Evolutionary conservation across 1,140 invertebrate species (phyloP).

Genomic region (Bombus superbus): DNA sequence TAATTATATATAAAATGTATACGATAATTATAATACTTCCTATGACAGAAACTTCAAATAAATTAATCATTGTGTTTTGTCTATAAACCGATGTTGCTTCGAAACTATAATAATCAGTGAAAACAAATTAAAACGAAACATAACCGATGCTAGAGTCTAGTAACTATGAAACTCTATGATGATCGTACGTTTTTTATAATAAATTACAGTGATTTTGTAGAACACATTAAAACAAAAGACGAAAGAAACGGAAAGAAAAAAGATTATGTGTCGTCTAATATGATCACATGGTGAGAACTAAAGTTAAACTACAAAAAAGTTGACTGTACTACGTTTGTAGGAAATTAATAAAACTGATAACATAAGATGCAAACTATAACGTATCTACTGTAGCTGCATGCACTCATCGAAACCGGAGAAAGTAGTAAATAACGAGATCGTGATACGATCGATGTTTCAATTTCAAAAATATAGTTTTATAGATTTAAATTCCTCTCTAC

Average conservation of each 20-base stretch:
- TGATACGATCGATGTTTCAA: neutral
- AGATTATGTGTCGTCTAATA: neutral
- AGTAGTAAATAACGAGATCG: conserved; percentile 10
- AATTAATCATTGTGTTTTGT: conserved; percentile 26
- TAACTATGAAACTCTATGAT: conserved; percentile 4
- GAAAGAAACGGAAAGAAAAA: neutral
- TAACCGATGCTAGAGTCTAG: neutral
- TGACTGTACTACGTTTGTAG: conserved; percentile 3
- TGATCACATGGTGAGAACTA: neutral
- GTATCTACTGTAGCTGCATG: conserved; percentile 52
- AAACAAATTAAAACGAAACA: neutral
- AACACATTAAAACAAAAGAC: neutral
- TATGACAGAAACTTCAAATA: neutral
- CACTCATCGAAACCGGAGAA: conserved; percentile 50
- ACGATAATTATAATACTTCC: neutral
- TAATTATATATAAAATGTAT: neutral
- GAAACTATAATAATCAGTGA: neutral
- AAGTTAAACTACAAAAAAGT: conserved; percentile 4
- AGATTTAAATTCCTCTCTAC: neutral
- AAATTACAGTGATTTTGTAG: neutral
- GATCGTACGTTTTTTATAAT: neutral
- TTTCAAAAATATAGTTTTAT: neutral
- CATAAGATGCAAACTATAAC: conserved; percentile 22
- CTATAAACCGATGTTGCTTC: neutral
- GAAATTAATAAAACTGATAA: conserved; percentile 44